Evolutionary conservation across 2,888 invertebrate genomes (phyloP).

Genomic region (Esperia sulphurella): DNA sequence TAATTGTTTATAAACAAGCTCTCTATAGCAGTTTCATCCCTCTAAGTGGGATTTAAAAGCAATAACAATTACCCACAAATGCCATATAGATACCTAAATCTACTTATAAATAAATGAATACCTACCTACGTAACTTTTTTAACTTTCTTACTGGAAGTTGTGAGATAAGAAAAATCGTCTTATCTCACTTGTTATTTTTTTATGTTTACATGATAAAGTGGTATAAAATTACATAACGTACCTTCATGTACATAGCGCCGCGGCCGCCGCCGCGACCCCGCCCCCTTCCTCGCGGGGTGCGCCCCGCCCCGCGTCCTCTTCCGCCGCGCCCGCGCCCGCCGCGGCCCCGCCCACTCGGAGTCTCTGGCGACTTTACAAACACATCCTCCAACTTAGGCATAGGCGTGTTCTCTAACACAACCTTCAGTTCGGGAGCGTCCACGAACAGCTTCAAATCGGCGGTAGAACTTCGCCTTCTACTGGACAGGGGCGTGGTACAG

Average conservation of each 20-base stretch:
- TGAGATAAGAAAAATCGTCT: no score
- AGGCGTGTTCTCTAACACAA: slow-evolving; percentile 24
- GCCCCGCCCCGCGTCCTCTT: slow-evolving; percentile 30
- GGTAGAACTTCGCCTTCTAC: slow-evolving; percentile 43
- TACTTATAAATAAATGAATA: no score
- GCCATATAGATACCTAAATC: no score
- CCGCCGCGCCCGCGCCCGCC: slow-evolving; percentile 22
- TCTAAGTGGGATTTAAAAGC: no score
- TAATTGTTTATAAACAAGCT: no score
- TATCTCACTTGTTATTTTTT: no score
- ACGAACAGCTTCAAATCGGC: slow-evolving; percentile 35
- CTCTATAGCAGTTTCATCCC: no score
- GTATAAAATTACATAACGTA: slow-evolving; percentile 10
- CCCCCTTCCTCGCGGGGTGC: slow-evolving; percentile 40
- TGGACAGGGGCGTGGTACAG: slow-evolving; percentile 55
- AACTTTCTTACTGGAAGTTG: no score
- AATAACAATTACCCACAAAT: no score
- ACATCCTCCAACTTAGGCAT: slow-evolving; percentile 16
- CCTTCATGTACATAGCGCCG: slow-evolving; percentile 53
- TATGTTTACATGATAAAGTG: no score
- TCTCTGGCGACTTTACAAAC: slow-evolving; percentile 24
- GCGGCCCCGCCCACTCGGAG: slow-evolving; percentile 18
- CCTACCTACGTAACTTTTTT: no score
- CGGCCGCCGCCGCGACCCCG: slow-evolving; percentile 65
- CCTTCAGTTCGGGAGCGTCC: slow-evolving; percentile 36